Evolutionary conservation across 2,888 invertebrate genomes (phyloP).

Genomic region (Lagria hirta): DNA sequence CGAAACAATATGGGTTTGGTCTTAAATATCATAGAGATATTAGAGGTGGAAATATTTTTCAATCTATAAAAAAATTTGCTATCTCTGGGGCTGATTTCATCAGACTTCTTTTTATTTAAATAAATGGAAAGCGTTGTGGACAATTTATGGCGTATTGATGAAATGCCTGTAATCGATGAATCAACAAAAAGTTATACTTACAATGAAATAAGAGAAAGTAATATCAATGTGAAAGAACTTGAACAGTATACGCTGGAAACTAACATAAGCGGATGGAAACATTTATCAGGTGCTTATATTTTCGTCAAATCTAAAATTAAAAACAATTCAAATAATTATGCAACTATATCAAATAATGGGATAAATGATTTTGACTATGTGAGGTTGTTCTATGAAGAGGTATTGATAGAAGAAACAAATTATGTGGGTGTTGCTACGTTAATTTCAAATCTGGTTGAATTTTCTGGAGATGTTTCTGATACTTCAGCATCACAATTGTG

Average conservation of each 20-base stretch:
- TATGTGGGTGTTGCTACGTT: slow-evolving; percentile 7
- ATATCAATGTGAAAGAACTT: slow-evolving; percentile 7
- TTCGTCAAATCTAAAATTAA: slow-evolving; percentile 1
- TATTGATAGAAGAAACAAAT: slow-evolving; percentile 7
- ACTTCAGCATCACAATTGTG: slow-evolving; percentile 8
- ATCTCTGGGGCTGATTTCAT: too few relatives aligned
- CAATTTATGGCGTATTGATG: slow-evolving; percentile 8
- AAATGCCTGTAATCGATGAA: slow-evolving; percentile 6
- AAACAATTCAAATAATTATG: slow-evolving; percentile 1
- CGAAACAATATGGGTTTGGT: too few relatives aligned
- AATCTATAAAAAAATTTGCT: too few relatives aligned
- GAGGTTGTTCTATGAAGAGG: slow-evolving; percentile 3
- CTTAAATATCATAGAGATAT: too few relatives aligned
- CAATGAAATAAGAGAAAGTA: slow-evolving; percentile 10
- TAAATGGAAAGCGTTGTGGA: slow-evolving; percentile 8
- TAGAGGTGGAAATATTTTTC: too few relatives aligned
- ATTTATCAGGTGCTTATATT: too few relatives aligned
- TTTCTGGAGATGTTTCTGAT: slow-evolving; percentile 6
- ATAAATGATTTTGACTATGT: slow-evolving; percentile 8
- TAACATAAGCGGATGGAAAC: slow-evolving; percentile 6
- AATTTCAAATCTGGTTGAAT: slow-evolving; percentile 6
- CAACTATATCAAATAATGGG: slow-evolving; percentile 2
- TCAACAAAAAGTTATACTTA: slow-evolving; percentile 8
- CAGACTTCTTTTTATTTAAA: too few relatives aligned
- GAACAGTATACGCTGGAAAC: slow-evolving; percentile 10